Percentiles rank a stretch among this genome's conserved stretches.
These are phyloP conservation scores for Drosophila percnosoma DNA, from an alignment of 2,888 invertebrate genomes.

Conservation along the genomic window DNA sequence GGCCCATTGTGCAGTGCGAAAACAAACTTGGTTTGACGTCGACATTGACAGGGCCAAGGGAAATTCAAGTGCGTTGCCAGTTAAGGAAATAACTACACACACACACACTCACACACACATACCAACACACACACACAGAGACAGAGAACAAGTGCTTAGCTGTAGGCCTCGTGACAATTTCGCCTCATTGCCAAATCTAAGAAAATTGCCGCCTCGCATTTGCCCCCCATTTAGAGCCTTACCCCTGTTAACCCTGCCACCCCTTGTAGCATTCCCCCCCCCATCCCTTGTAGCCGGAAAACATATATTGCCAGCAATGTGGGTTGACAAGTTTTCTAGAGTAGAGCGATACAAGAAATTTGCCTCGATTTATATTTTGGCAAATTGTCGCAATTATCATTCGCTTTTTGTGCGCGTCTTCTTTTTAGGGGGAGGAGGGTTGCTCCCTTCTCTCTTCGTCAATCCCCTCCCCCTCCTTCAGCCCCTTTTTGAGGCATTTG, in stretches of 20 bases:
- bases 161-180: slow-evolving; percentile 69
- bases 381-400: slow-evolving; percentile 79
- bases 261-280: not conserved
- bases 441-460: too few species aligned
- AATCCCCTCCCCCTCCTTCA: not conserved
- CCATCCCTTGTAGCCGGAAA: slow-evolving; percentile 24
- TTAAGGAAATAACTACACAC: slow-evolving; percentile 47
- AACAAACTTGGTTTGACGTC: slow-evolving; percentile 60
- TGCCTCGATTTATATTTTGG: slow-evolving; percentile 57
- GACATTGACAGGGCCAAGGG: slow-evolving; percentile 61
- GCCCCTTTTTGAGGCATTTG: slow-evolving; percentile 5
- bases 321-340: slow-evolving; percentile 61
- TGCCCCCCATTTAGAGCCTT: not conserved
- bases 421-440: not conserved
- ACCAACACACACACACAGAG: not conserved
- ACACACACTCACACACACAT: not conserved
- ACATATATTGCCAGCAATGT: slow-evolving; percentile 59
- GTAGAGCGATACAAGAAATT: slow-evolving; percentile 65
- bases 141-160: slow-evolving; percentile 1
- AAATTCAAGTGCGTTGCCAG: slow-evolving; percentile 64
- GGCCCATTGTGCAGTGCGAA: slow-evolving; percentile 20
- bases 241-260: not conserved
- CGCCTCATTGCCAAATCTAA: slow-evolving; percentile 65
- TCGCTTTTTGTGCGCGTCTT: slow-evolving; percentile 55
- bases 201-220: slow-evolving; percentile 45